These are phyloP conservation scores for Nothocercus nigrocapillus DNA, from an alignment of 2,113 vertebrate species.

Conservation along the genomic window DNA sequence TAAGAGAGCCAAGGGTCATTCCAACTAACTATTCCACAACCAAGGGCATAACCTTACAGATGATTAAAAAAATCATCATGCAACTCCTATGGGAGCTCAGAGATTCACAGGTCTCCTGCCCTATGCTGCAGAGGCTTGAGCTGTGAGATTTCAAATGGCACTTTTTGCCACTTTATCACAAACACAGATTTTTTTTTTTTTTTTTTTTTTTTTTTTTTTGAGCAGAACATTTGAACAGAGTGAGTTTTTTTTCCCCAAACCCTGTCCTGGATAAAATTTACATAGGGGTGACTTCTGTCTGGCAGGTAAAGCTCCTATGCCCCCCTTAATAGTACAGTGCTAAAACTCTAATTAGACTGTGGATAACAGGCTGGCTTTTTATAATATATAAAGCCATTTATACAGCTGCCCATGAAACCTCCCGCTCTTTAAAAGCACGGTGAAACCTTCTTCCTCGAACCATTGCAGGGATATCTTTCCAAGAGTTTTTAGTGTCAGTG, in stretches of 20 bases:
- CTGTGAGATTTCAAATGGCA: background rate
- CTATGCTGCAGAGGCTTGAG: background rate
- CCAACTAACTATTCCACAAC: background rate
- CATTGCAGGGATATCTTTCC: background rate
- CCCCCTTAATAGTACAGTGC: background rate
- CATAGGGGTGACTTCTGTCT: background rate
- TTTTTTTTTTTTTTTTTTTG: no score
- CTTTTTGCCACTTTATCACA: background rate
- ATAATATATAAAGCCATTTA: background rate
- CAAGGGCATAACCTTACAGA: background rate
- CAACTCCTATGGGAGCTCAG: conserved; percentile 9
- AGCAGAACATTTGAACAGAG: background rate
- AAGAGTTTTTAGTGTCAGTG: background rate
- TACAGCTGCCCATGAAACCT: conserved; percentile 28
- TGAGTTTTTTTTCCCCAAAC: background rate
- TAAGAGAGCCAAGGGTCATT: background rate
- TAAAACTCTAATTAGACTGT: conserved; percentile 31
- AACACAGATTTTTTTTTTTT: background rate
- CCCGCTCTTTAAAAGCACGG: background rate
- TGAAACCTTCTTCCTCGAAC: background rate
- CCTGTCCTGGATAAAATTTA: background rate
- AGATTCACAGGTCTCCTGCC: background rate
- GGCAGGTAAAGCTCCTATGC: background rate
- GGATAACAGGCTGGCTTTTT: conserved; percentile 38
- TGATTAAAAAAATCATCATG: conserved; percentile 1